A percentile compares a stretch with the other conserved stretches of the same genome.
Conservation (phyloP, 2,888 invertebrate species). For the Tiliacea aurago region DNA sequence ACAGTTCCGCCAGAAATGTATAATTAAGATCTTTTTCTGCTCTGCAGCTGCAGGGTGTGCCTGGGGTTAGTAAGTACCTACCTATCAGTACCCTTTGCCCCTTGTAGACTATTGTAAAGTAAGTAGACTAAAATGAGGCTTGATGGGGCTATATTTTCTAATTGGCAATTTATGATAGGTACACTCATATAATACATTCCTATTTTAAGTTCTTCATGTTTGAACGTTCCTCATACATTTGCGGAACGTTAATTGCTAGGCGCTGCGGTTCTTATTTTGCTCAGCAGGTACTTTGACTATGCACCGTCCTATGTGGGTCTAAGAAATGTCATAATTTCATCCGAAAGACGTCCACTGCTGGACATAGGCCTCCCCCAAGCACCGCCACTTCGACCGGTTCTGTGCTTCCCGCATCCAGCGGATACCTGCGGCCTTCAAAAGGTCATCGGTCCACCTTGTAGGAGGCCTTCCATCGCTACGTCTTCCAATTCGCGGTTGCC, state of each 20-base stretch:
- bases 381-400: no score
- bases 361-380: no score
- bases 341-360: no score
- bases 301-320: background rate
- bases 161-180: background rate
- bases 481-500: no score
- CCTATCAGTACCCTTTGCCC: background rate
- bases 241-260: conserved; percentile 12
- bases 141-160: background rate
- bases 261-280: background rate
- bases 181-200: background rate
- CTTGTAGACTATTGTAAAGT: background rate
- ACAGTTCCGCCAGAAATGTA: no score
- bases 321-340: no score
- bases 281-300: background rate
- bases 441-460: no score
- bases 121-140: background rate
- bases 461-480: no score
- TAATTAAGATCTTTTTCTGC: no score
- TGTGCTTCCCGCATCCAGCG: no score
- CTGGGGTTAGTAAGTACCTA: background rate
- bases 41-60: no score
- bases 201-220: background rate
- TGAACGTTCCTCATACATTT: background rate
- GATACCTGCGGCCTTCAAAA: no score